Percentiles rank a stretch among this genome's conserved stretches.
These are phyloP conservation scores for Paramisgurnus dabryanus DNA, from an alignment of 2,113 vertebrate species.

Conservation along the genomic window DNA sequence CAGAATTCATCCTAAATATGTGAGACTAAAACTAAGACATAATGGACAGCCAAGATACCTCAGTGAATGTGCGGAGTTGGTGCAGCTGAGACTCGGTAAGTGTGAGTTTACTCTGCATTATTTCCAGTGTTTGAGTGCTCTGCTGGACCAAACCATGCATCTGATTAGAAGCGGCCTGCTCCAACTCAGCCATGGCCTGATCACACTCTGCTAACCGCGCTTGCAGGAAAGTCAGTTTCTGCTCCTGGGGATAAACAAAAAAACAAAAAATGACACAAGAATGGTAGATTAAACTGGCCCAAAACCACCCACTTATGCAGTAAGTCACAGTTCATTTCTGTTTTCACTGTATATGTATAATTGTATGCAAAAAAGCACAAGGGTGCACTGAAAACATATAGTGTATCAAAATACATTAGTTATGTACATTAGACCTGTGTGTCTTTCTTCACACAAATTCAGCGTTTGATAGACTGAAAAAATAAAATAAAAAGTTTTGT, in stretches of 20 bases:
- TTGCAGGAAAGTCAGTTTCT: conserved; percentile 74
- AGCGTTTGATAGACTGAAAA: no score
- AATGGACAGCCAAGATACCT: conserved; percentile 68
- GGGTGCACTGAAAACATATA: no score
- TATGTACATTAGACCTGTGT: no score
- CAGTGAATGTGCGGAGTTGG: conserved; percentile 82
- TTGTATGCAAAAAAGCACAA: no score
- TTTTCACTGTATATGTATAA: no score
- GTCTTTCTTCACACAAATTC: no score
- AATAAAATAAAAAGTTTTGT: no score
- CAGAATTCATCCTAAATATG: not conserved
- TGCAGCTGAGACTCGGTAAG: conserved; percentile 77
- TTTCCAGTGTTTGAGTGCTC: conserved; percentile 79
- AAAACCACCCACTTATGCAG: no score
- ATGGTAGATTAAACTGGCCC: not conserved
- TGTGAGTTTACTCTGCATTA: conserved; percentile 77
- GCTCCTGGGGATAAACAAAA: conserved; percentile 68
- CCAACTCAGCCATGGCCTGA: conserved; percentile 75
- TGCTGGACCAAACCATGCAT: conserved; percentile 82
- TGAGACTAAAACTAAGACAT: not conserved
- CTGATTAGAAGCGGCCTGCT: conserved; percentile 79
- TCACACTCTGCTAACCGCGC: conserved; percentile 76
- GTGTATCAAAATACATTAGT: no score
- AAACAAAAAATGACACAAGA: not conserved
- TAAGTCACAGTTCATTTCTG: no score